A percentile compares a stretch with the other conserved stretches of the same genome.
Conservation (phyloP, 2,797 vertebrate species). For the Peromyscus melanophrys region DNA sequence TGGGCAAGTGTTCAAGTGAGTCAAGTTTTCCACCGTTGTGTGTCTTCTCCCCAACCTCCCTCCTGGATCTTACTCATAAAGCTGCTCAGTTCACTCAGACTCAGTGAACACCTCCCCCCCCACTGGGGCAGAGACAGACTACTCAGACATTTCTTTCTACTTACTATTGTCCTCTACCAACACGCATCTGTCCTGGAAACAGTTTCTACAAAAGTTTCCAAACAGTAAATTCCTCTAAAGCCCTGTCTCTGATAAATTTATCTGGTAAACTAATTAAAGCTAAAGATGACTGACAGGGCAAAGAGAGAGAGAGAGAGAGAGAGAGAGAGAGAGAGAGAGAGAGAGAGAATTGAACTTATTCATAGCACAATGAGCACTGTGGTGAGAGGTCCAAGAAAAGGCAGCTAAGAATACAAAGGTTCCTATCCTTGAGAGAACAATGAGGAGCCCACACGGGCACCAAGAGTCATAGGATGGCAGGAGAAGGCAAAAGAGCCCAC, state of each 20-base stretch:
- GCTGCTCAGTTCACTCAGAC: not conserved
- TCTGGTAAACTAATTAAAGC: slow-evolving; percentile 57
- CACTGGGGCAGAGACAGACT: not conserved
- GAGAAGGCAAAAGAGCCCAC: not conserved
- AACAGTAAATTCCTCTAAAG: slow-evolving; percentile 2
- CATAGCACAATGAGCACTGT: not conserved
- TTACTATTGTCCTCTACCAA: not conserved
- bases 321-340: too few species aligned
- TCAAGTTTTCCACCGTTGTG: slow-evolving; percentile 69
- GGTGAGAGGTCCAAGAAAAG: not conserved
- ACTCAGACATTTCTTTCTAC: not conserved
- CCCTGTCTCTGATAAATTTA: not conserved
- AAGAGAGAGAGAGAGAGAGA: not conserved
- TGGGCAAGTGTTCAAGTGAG: slow-evolving; percentile 61
- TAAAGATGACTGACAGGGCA: slow-evolving; percentile 15
- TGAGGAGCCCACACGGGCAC: not conserved
- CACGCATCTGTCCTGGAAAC: not conserved
- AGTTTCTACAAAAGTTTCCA: not conserved
- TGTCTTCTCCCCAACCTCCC: not conserved
- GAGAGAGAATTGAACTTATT: not conserved
- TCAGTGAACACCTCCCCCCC: not conserved
- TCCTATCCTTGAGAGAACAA: not conserved
- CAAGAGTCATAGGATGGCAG: not conserved
- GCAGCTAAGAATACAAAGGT: not conserved
- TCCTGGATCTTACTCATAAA: slow-evolving; percentile 60